These are phyloP conservation scores for Nyctibius grandis DNA, from an alignment of 2,797 vertebrate genomes.

Conservation along the genomic window DNA sequence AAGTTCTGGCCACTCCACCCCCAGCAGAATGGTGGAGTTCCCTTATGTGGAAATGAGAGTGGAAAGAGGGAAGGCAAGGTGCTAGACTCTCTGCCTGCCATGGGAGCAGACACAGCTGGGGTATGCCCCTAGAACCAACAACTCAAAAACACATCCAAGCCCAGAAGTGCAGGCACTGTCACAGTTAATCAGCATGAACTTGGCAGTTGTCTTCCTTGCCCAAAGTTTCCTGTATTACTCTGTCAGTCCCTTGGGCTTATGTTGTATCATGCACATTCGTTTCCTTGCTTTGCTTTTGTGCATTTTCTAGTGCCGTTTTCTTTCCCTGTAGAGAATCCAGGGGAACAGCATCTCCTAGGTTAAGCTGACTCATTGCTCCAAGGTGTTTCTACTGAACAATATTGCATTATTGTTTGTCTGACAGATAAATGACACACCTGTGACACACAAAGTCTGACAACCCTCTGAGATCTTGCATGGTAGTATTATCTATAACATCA, in stretches of 20 bases:
- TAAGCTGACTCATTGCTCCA: slow-evolving; percentile 12
- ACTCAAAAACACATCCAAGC: not conserved
- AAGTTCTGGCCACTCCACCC: rapidly evolving
- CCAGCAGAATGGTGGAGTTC: not conserved
- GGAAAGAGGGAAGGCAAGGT: not conserved
- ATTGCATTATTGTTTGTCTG: slow-evolving; percentile 3
- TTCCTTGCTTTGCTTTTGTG: not conserved
- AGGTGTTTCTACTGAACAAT: not conserved
- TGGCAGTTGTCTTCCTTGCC: not conserved
- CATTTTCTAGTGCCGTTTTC: not conserved
- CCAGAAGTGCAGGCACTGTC: not conserved
- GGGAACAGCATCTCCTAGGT: not conserved
- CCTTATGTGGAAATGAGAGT: not conserved
- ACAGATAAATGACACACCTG: not conserved
- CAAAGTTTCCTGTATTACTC: not conserved
- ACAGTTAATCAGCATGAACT: not conserved
- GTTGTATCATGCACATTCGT: not conserved
- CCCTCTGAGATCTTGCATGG: not conserved
- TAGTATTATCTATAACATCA: not conserved
- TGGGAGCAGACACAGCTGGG: not conserved
- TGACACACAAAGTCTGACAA: not conserved
- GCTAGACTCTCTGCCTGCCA: not conserved
- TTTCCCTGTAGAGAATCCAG: not conserved
- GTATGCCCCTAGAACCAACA: not conserved
- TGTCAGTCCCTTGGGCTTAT: not conserved